These are phyloP conservation scores for Mongoloraphidia duomilia DNA, from an alignment of 2,888 invertebrate genomes.

Conservation along the genomic window DNA sequence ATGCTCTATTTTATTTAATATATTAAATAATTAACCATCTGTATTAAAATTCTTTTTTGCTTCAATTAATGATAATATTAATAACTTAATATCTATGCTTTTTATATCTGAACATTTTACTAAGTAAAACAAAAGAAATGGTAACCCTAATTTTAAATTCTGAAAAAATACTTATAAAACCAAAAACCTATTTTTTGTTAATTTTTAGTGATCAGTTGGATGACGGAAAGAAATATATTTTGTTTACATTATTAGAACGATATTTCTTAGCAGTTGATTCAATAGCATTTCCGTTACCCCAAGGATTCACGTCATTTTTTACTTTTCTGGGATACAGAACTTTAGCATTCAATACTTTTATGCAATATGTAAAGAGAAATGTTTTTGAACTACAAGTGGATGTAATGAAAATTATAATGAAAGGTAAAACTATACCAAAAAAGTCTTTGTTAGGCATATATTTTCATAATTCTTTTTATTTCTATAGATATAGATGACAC, in stretches of 20 bases:
- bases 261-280: slow-evolving; percentile 67
- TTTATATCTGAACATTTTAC: not conserved
- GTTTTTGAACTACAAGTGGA: slow-evolving; percentile 80
- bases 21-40: not conserved
- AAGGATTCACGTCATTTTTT: slow-evolving; percentile 80
- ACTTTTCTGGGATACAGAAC: slow-evolving; percentile 73
- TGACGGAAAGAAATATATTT: slow-evolving; percentile 49
- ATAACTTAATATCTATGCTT: not conserved
- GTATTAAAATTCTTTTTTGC: not conserved
- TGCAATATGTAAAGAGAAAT: slow-evolving; percentile 70
- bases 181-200: not conserved
- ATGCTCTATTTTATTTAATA: slow-evolving; percentile 4
- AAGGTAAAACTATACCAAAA: slow-evolving; percentile 39
- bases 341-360: slow-evolving; percentile 59
- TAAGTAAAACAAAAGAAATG: not conserved
- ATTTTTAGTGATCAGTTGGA: slow-evolving; percentile 57
- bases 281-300: slow-evolving; percentile 68
- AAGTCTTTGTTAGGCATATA: not conserved
- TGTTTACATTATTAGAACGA: slow-evolving; percentile 68
- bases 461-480: slow-evolving; percentile 2
- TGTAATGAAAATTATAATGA: slow-evolving; percentile 70
- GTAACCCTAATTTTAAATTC: not conserved
- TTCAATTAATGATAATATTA: not conserved
- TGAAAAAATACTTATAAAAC: not conserved
- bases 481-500: slow-evolving; percentile 34